These are phyloP conservation scores for Tetrao urogallus DNA, from an alignment of 2,113 vertebrate genomes.

Conservation along the genomic window DNA sequence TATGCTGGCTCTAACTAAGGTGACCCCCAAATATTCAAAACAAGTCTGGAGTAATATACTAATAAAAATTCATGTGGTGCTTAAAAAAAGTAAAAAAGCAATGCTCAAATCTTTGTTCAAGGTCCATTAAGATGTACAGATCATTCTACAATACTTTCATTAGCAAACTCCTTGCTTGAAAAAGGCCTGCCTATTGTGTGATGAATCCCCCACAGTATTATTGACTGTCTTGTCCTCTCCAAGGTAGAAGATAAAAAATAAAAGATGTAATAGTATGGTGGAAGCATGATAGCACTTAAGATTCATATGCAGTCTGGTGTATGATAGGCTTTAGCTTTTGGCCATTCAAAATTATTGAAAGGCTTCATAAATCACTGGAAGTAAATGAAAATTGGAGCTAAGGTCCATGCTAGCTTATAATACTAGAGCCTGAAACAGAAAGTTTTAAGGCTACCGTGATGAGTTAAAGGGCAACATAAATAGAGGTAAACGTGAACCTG, in stretches of 20 bases:
- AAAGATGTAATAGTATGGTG: background rate
- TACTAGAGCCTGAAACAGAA: background rate
- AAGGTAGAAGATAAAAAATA: background rate
- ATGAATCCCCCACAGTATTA: constrained; percentile 28
- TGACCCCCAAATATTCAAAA: constrained; percentile 63
- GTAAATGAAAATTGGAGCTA: constrained; percentile 10
- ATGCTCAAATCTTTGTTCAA: constrained; percentile 59
- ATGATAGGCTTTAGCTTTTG: background rate
- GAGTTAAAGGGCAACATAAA: constrained; percentile 27
- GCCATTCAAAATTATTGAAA: background rate
- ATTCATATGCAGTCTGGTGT: background rate
- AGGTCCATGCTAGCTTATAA: background rate
- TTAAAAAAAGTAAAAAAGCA: background rate
- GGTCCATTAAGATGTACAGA: constrained; percentile 55
- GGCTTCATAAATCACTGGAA: background rate
- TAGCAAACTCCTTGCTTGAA: background rate
- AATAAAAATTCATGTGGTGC: constrained; percentile 61
- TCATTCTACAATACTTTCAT: constrained; percentile 13
- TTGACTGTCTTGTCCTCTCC: constrained; percentile 25
- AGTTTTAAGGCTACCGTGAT: background rate
- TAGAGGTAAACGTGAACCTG: background rate
- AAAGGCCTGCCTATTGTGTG: constrained; percentile 18
- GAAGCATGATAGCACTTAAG: background rate
- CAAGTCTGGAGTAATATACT: constrained; percentile 50
- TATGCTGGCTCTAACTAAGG: constrained; percentile 27